phyloP scores from a whole-genome alignment of 2,797 vertebrate species.

The Myotis pilosus region DNA sequence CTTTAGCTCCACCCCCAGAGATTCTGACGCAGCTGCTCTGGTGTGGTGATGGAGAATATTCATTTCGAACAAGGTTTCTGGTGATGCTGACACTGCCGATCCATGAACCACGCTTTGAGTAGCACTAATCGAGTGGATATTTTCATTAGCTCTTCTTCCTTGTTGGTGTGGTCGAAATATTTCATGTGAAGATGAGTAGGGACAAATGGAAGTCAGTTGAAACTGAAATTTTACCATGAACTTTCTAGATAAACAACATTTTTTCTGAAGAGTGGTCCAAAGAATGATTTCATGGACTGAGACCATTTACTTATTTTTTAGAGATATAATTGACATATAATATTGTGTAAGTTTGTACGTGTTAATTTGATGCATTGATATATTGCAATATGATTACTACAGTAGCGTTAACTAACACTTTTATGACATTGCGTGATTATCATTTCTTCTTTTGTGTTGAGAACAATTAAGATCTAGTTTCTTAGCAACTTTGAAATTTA shows the following conservation, averaged over 20 bases:
- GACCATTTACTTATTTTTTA: background rate
- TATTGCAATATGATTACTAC: background rate
- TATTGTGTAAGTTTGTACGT: background rate
- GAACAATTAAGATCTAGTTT: background rate
- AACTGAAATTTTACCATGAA: slow-evolving; percentile 36
- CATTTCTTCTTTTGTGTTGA: background rate
- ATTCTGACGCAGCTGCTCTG: background rate
- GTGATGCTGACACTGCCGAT: background rate
- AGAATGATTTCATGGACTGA: background rate
- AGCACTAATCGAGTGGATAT: background rate
- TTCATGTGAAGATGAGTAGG: background rate
- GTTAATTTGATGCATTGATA: background rate
- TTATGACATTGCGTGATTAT: background rate
- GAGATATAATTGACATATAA: background rate
- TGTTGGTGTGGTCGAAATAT: background rate
- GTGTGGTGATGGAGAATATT: background rate
- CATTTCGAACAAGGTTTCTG: background rate
- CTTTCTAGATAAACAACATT: background rate
- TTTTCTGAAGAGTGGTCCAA: background rate
- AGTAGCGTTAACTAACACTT: background rate
- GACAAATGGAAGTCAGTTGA: slow-evolving; percentile 13
- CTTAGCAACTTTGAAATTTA: background rate
- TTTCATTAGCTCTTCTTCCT: background rate
- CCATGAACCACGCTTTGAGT: background rate
- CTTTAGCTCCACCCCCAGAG: background rate